These are phyloP conservation scores for Castor canadensis DNA, from an alignment of 2,113 vertebrate species.

Conservation along the genomic window DNA sequence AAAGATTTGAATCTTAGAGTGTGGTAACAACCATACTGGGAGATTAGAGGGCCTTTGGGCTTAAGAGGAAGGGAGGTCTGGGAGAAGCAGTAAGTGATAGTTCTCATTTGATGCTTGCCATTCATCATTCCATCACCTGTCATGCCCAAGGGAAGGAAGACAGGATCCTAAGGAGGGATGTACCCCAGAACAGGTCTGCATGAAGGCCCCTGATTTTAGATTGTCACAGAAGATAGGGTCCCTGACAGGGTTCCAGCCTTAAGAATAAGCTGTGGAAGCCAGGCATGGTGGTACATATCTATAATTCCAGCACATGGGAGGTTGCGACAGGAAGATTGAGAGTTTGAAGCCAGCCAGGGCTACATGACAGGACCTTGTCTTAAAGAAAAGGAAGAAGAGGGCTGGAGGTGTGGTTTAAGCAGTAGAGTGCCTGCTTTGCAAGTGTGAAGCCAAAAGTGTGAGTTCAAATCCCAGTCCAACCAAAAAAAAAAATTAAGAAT, in stretches of 20 bases:
- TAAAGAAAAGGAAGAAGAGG: too few species aligned
- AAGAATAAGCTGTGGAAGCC: neutral
- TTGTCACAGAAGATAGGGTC: neutral
- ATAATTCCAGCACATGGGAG: too few species aligned
- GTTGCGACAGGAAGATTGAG: too few species aligned
- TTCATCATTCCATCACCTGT: neutral
- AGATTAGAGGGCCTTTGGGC: neutral
- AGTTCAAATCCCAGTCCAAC: too few species aligned
- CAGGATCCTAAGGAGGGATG: rapidly evolving
- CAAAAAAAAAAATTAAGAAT: neutral
- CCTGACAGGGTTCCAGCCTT: neutral
- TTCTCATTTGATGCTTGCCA: neutral
- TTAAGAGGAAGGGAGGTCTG: neutral
- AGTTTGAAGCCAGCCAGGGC: too few species aligned
- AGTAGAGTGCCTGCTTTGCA: too few species aligned
- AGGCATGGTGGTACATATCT: too few species aligned
- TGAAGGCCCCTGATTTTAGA: neutral
- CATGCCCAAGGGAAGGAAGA: neutral
- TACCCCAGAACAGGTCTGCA: neutral
- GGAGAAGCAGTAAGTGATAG: neutral
- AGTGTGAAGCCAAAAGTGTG: too few species aligned
- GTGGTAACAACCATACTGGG: neutral
- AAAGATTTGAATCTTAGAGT: neutral
- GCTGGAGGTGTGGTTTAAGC: too few species aligned
- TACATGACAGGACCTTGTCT: too few species aligned